Evolutionary conservation across 1,140 invertebrate genomes (phyloP).

Genomic region (Pseudoatta argentina): DNA sequence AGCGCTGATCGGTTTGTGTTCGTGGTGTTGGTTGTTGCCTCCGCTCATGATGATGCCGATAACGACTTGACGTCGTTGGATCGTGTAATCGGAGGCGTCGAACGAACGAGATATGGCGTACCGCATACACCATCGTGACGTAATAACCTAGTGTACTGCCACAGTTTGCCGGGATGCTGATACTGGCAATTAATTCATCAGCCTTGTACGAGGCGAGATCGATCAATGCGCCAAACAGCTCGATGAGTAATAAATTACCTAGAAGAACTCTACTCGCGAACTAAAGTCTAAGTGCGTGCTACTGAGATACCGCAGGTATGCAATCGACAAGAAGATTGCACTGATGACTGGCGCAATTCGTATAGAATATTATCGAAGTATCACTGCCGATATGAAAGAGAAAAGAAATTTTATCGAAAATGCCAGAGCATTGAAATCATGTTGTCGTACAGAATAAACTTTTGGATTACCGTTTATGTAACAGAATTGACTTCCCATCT

Average conservation of each 20-base stretch:
- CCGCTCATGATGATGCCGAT: slow-evolving; percentile 55
- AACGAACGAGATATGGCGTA: slow-evolving; percentile 50
- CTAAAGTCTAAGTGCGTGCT: background rate
- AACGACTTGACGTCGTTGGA: slow-evolving; percentile 60
- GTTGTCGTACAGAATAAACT: slow-evolving; percentile 12
- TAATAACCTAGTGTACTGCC: slow-evolving; percentile 52
- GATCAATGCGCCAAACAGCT: slow-evolving; percentile 13
- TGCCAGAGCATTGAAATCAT: slow-evolving; percentile 42
- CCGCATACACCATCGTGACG: slow-evolving; percentile 40
- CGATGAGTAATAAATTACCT: slow-evolving; percentile 57
- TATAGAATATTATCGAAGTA: slow-evolving; percentile 34
- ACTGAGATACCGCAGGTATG: background rate
- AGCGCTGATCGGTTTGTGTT: slow-evolving; percentile 32
- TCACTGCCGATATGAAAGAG: background rate
- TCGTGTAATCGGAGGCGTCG: slow-evolving; percentile 60
- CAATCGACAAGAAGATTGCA: background rate
- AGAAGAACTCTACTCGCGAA: slow-evolving; percentile 9
- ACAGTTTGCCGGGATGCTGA: slow-evolving; percentile 45
- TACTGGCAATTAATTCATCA: slow-evolving; percentile 73
- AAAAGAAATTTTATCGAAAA: slow-evolving; percentile 49
- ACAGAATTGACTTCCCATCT: slow-evolving; percentile 55
- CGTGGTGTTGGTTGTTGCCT: slow-evolving; percentile 19
- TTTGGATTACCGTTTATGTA: slow-evolving; percentile 2
- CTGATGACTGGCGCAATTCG: background rate
- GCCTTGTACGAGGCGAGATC: slow-evolving; percentile 44